Evolutionary conservation across 2,797 vertebrate genomes (phyloP), one percentile per base, ranked within the genome.

Genomic region (Syndactyla subalaris): DNA sequence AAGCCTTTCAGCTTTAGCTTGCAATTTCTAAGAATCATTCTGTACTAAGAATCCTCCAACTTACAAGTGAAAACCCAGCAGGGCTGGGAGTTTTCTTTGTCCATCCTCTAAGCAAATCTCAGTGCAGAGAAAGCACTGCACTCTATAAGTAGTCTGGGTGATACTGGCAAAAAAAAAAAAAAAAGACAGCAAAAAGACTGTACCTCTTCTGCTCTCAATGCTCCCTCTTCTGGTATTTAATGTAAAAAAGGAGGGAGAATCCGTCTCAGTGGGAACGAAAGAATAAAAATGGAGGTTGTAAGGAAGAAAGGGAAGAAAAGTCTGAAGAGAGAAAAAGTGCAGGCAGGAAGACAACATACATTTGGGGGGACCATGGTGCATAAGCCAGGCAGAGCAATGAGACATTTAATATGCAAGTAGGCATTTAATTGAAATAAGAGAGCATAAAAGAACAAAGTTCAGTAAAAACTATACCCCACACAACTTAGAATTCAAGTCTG

Each of bases 221-320:
- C 63, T 95, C 76, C 88, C 66, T 89, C 85, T 96, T 88, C 85
- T 55, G 61, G 52, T 9, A 93, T 77, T 86, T 86, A 86, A 91
- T 32, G 13, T 26, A 71, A 92, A 90, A 74, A 70, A 59, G 34
- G 55, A 88, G 27, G 23, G 43, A 67, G 5, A 82, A 67, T 45
- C 52, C 13, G 3, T 29, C 26, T 43, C 55, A 66, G 32, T 34
- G 12, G 43, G 66, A 86, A 75, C 5, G 38, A 68, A 67, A 67
- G 45, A 92, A 77, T 15, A 89, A 63, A 89, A 86, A 68, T 7
- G 21, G 34, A 88, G 4, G 27, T 72, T 65, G 32, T 51, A 41
- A 92, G 21, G 34, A 86, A 78, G 32, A 27, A 83, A 73, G 36
- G n/a, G 30, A 67, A 73, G 36, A 30, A 27, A 67, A 14, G 7